Evolutionary conservation across 1,140 invertebrate genomes (phyloP).

Genomic region (Achroia grisella): DNA sequence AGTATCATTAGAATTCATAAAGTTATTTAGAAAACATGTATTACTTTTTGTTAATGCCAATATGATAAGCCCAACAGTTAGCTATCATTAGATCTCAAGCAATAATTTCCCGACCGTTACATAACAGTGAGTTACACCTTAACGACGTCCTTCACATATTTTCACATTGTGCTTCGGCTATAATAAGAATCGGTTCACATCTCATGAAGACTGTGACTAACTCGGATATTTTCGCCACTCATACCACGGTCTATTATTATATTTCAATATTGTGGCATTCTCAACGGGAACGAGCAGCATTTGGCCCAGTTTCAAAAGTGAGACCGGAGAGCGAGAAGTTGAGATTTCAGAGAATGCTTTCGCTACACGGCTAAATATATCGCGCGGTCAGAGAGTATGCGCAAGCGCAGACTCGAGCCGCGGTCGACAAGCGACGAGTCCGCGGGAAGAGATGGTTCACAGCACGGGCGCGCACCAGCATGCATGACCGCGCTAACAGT

Average conservation of each 20-base stretch:
- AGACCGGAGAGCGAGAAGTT: constrained; percentile 60
- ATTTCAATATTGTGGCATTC: constrained; percentile 70
- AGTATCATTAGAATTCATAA: too few species aligned
- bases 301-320: constrained; percentile 71
- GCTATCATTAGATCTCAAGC: too few species aligned
- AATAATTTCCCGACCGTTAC: too few species aligned
- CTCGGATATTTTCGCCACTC: constrained; percentile 59
- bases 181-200: constrained; percentile 43
- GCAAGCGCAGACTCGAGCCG: not conserved
- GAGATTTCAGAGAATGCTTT: constrained; percentile 63
- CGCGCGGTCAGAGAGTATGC: constrained; percentile 16
- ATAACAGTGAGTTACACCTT: constrained; percentile 6
- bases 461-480: not conserved
- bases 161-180: constrained; percentile 48
- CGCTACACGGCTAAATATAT: constrained; percentile 59
- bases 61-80: too few species aligned
- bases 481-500: constrained; percentile 4
- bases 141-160: constrained; percentile 56
- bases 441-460: constrained; percentile 6
- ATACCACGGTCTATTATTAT: constrained; percentile 64
- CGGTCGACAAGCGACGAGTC: constrained; percentile 12
- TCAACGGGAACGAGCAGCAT: constrained; percentile 59
- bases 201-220: constrained; percentile 53
- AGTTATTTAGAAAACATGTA: too few species aligned
- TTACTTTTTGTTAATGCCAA: too few species aligned